phyloP scores from a whole-genome alignment of 2,888 invertebrate genomes.

The Mimas tiliae region DNA sequence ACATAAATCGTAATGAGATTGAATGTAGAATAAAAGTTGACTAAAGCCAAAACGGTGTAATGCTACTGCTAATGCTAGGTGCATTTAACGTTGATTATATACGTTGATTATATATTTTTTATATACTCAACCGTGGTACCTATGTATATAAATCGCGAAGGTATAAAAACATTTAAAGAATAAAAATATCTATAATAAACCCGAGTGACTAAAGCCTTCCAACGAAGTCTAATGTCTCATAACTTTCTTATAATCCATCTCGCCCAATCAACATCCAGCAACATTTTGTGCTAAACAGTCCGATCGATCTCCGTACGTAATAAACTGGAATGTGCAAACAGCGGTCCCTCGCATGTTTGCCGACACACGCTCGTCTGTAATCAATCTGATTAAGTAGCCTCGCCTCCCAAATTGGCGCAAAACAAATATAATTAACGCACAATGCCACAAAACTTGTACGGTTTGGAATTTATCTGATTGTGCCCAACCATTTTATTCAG shows the following conservation, averaged over 20 bases:
- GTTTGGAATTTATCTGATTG: neutral
- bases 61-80: too few relatives aligned
- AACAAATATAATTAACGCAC: constrained; percentile 48
- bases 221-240: too few relatives aligned
- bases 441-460: neutral
- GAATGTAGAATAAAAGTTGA: too few relatives aligned
- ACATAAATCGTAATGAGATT: too few relatives aligned
- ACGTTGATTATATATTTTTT: too few relatives aligned
- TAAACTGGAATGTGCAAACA: constrained; percentile 46
- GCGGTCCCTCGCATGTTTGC: constrained; percentile 53
- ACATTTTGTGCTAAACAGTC: constrained; percentile 34
- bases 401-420: constrained; percentile 55
- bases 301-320: constrained; percentile 52
- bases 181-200: too few relatives aligned
- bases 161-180: too few relatives aligned
- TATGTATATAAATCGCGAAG: too few relatives aligned
- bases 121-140: too few relatives aligned
- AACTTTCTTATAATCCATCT: neutral
- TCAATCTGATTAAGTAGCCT: constrained; percentile 81
- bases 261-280: neutral
- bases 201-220: neutral
- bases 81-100: too few relatives aligned
- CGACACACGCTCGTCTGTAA: constrained; percentile 63
- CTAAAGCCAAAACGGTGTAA: too few relatives aligned
- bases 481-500: neutral